Conservation (phyloP, 2,113 vertebrate genomes). For the Prolemur simus region DNA sequence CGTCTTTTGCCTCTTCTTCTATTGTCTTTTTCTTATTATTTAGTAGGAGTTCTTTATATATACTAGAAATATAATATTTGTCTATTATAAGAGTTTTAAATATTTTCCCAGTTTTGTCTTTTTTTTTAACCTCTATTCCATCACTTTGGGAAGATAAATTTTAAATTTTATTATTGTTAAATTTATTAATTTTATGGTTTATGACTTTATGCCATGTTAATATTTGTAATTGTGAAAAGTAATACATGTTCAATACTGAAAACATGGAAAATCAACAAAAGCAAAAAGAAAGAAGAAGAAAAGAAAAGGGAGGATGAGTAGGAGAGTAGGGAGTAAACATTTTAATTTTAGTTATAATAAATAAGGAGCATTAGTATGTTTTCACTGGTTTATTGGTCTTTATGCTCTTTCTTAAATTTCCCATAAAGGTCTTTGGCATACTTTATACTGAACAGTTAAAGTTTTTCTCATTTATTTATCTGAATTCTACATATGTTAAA, state of each 20-base stretch:
- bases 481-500: background rate
- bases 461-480: background rate
- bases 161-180: background rate
- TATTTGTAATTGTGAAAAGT: background rate
- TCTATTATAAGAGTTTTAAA: background rate
- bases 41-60: background rate
- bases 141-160: background rate
- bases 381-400: background rate
- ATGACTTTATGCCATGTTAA: background rate
- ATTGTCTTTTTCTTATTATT: background rate
- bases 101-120: background rate
- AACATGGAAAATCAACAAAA: background rate
- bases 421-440: background rate
- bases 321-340: background rate
- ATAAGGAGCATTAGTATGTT: background rate
- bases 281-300: background rate
- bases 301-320: background rate
- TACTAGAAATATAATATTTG: background rate
- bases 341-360: background rate
- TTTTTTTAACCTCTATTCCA: background rate
- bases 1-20: background rate
- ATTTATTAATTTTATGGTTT: background rate
- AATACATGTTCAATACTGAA: background rate
- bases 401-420: background rate
- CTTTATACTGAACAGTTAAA: background rate